These are phyloP conservation scores for Okapia johnstoni DNA, from an alignment of 2,113 vertebrate genomes.

Conservation along the genomic window DNA sequence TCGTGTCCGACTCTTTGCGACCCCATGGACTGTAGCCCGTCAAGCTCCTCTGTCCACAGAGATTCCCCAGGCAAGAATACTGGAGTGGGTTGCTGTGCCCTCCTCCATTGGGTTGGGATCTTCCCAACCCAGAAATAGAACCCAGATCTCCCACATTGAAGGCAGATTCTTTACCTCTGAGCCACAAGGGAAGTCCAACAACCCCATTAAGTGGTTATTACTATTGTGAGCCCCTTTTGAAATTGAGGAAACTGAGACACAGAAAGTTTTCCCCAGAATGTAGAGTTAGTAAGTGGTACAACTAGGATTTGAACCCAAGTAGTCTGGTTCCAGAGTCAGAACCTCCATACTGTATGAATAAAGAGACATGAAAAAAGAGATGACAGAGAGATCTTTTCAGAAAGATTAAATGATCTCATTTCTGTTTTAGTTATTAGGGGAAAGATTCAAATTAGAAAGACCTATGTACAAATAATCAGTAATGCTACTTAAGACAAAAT, in stretches of 20 bases:
- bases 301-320: not conserved
- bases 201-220: not conserved
- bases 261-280: not conserved
- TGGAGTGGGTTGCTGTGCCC: not conserved
- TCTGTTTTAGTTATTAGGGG: not conserved
- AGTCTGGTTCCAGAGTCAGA: not conserved
- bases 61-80: not conserved
- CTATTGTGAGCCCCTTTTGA: not conserved
- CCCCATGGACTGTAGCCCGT: not conserved
- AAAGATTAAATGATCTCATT: not conserved
- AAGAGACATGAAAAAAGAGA: not conserved
- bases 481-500: not conserved
- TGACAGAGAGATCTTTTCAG: not conserved
- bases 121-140: not conserved
- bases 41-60: not conserved
- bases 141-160: not conserved
- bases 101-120: not conserved
- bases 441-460: not conserved
- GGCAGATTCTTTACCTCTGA: not conserved
- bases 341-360: not conserved
- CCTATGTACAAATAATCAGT: not conserved
- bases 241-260: not conserved
- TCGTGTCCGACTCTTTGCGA: accelerated
- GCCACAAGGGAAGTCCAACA: not conserved
- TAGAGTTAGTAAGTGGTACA: not conserved